Evolutionary conservation across 2,113 vertebrate genomes (phyloP), one percentile per base, ranked within the genome.

Genomic region (Salminus brasiliensis): DNA sequence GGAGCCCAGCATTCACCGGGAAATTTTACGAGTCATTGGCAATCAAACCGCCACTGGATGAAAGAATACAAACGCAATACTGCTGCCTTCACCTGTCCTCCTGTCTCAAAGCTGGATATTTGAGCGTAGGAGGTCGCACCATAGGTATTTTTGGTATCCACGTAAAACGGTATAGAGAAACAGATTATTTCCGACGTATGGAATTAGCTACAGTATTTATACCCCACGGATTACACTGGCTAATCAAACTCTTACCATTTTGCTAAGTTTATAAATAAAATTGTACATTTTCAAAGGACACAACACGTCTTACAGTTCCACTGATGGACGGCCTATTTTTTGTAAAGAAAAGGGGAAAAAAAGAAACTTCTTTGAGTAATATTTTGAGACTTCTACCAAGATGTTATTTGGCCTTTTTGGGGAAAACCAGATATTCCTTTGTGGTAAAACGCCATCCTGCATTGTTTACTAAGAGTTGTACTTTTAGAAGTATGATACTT

Each of bases 21-120:
- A 97, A 90, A 97, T 97, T 85, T 93, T 97, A 78, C 93, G 95
- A 85, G 95, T 96, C 78, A 97, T 96, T 85, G 95, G 95, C 86
- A 97, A 96, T 90, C 95, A 97, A 88, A 97, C 95, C 55, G 95
- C 95, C 81, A 97, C 95, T 85, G 95, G 95, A 85, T 97, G 91
- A 95, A 76, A 83, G 88, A 89, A 90, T 83, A 88, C 87, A 86
- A 86, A 79, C 87, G 74, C 79, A 74, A 78, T 80, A 88, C 85
- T 85, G 68, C 83, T 88, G 90, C 88, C 84, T 87, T 88, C 86
- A 89, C 79, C 79, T 90, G 88, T 92, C 62, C 29, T 93, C 91
- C 92, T 92, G 87, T 91, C 88, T 93, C 93, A 95, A 93, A 95
- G 94, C 94, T 95, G 95, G 94, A 93, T 93, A 94, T 85, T 95